These are phyloP conservation scores for Pharmacophagus antenor DNA, from an alignment of 2,888 invertebrate species.

Conservation along the genomic window DNA sequence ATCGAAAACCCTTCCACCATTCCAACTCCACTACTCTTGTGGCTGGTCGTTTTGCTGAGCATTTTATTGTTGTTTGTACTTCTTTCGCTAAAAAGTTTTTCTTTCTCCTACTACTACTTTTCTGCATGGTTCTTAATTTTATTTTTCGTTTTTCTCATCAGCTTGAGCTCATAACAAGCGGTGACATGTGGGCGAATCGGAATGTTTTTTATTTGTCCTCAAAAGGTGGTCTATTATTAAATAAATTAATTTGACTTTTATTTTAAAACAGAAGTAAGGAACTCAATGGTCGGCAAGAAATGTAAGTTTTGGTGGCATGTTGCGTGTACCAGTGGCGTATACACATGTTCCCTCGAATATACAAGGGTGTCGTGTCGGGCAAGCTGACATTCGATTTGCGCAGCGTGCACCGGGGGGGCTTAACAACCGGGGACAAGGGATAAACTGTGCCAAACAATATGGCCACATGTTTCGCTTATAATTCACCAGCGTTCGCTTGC, in stretches of 20 bases:
- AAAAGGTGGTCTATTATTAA: no score
- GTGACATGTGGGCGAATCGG: no score
- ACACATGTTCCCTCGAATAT: conserved; percentile 27
- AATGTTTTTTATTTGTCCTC: no score
- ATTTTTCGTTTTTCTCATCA: no score
- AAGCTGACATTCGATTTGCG: conserved; percentile 28
- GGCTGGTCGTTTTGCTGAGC: no score
- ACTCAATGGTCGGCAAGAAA: neutral
- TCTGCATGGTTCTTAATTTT: no score
- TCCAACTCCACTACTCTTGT: no score
- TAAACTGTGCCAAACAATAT: conserved; percentile 26
- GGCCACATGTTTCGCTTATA: conserved; percentile 26
- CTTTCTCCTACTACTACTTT: no score
- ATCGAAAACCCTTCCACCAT: no score
- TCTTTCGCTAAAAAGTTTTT: no score
- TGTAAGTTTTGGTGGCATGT: conserved; percentile 21
- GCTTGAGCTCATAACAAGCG: no score
- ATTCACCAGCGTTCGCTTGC: conserved; percentile 6
- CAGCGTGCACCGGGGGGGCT: conserved; percentile 19
- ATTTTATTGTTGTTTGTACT: no score
- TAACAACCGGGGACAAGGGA: conserved; percentile 24
- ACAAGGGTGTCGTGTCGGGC: conserved; percentile 28
- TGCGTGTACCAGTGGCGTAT: conserved; percentile 18
- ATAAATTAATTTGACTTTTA: neutral
- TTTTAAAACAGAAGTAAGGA: neutral